Evolutionary conservation across 2,113 vertebrate species (phyloP), one percentile per base, ranked within the genome.

Genomic region (Galeopterus variegatus): DNA sequence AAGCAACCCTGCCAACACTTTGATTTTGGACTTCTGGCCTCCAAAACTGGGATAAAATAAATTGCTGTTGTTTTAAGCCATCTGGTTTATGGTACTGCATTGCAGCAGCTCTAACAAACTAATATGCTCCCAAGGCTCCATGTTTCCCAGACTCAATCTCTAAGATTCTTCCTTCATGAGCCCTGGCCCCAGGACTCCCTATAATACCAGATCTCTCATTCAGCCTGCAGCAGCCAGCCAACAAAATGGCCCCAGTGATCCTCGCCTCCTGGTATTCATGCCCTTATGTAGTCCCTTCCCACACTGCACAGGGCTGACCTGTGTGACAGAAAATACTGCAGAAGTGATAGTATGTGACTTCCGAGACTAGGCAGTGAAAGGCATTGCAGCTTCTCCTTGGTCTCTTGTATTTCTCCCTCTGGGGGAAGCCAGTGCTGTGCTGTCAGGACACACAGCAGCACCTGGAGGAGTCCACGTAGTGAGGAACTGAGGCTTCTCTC

Each of bases 401-500:
- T 8, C n/a, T 73, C 24, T 52, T 2, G 36, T 31, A 23, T 13
- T 2, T 31, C 36, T 56, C 45, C 48, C 45, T 41, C 23, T 6
- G 26, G 75, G 56, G 41, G 33, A n/a, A 77, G 69, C 50, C 45
- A 12, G 23, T 4, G 1, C 48, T 36, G 3, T 3, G 23, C 45
- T 19, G 21, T 21, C 28, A 15, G 28, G 64, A 45, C 6, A 4
- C 26, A 8, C 6, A 33, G 69, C 23, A 48, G 64, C 24, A 33
- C 26, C 0, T 2, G n/a, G 33, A 56, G 15, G 69, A 19, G 33
- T 17, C 18, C 31, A 17, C 11, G 1, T 19, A 48, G 76, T 3
- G n/a, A 62, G 76, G 45, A 13, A 8, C 60, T 21, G 26, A 41
- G 33, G 28, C 31, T 28, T n/a, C 56, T 54, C 6, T 0, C 64